Evolutionary conservation across 2,888 invertebrate genomes (phyloP), one percentile per base, ranked within the genome.

Genomic region (Lepas anatifera): DNA sequence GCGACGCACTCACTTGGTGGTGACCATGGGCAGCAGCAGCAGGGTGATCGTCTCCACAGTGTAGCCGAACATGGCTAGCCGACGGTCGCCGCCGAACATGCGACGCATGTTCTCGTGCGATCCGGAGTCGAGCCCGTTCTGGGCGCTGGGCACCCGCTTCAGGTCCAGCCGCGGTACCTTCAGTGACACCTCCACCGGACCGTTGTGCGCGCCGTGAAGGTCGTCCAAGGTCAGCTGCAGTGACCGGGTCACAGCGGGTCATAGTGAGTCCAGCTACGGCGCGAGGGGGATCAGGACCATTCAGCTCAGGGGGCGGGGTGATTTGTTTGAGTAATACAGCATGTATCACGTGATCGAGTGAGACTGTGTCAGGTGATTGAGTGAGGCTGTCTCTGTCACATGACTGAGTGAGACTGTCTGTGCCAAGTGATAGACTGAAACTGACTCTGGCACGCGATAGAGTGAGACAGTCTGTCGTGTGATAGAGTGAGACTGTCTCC

Each of bases 41-140:
- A 99, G 87, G 77, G 91, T 90, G 78, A 99, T 89, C 1, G 95
- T 92, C 82, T 99, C 99, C 46, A 93, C 88, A 0, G 95, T 95
- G 81, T 96, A 99, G 68, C 93, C 92, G 79, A 90, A 97, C 73
- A 98, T 84, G 2, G 92, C 87, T 52, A 99, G 85, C 46, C 98
- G 84, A 71, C 90, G 87, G 81, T 99, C 98, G 71, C 85, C 84
- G 58, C 82, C 82, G 81, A 82, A 82, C 67, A 82, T 80, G 32
- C 80, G 78, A 71, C 68, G 68, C 64, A 72, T 70, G 27, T 67
- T 69, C 16, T 27, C 70, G 50, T 67, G 48, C 27, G 66, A 70
- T 68, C 22, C 68, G 66, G n/a, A 32, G 35, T 67, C 29, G 29
- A 46, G 68, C 16, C 18, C n/a, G 27, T 13, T 37, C 66, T 41